Conservation (phyloP, 2,797 vertebrate species). For the Falco naumanni region DNA sequence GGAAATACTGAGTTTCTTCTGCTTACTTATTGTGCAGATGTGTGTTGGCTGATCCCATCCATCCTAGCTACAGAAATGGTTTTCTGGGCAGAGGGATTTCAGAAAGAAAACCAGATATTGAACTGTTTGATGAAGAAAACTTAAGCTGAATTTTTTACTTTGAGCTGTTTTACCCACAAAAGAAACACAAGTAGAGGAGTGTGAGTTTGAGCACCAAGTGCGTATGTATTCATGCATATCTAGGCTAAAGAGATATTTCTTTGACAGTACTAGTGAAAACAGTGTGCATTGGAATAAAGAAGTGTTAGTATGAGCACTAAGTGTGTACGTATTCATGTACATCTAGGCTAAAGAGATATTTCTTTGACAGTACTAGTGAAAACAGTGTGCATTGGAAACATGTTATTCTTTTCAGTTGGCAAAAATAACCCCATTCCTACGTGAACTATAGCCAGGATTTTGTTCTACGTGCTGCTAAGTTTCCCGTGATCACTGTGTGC, state of each 20-base stretch:
- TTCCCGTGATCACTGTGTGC: constrained; percentile 17
- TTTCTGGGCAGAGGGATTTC: constrained; percentile 4
- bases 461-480: constrained; percentile 2
- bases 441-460: constrained; percentile 38
- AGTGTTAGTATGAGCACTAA: neutral
- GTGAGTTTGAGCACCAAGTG: neutral
- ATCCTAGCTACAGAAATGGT: neutral
- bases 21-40: neutral
- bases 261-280: constrained; percentile 11
- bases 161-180: neutral
- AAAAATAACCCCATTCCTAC: constrained; percentile 42
- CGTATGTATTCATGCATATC: neutral
- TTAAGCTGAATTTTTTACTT: neutral
- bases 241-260: neutral
- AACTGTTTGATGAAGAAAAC: neutral
- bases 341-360: neutral
- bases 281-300: neutral
- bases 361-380: neutral
- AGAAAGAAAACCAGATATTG: neutral
- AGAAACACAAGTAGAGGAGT: neutral
- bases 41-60: neutral
- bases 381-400: neutral
- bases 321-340: neutral
- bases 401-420: constrained; percentile 37
- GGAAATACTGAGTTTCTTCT: constrained; percentile 27